These are phyloP conservation scores for Hanleya hanleyi DNA, from an alignment of 2,888 invertebrate species.

Conservation along the genomic window DNA sequence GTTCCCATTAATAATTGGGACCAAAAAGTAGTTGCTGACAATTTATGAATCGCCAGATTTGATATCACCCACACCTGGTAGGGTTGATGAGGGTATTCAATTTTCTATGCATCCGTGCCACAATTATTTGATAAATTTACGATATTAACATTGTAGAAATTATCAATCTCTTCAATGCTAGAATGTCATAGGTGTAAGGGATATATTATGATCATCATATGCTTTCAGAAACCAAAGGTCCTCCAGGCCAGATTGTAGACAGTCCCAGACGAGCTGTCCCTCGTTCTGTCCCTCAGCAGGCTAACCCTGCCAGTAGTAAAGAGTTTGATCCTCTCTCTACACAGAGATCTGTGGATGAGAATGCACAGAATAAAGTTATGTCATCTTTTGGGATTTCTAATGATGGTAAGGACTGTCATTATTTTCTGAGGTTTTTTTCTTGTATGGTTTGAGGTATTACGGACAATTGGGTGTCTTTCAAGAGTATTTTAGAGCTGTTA, in stretches of 20 bases:
- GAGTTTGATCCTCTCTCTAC: slow-evolving; percentile 79
- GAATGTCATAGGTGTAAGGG: too few relatives aligned
- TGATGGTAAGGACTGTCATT: slow-evolving; percentile 45
- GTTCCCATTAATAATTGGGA: too few relatives aligned
- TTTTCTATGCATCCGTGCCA: too few relatives aligned
- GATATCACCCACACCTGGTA: too few relatives aligned
- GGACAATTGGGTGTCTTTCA: neutral
- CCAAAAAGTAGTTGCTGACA: too few relatives aligned
- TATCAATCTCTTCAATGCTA: too few relatives aligned
- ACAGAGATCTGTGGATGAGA: slow-evolving; percentile 58
- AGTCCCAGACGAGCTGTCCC: neutral
- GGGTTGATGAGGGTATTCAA: too few relatives aligned
- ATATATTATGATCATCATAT: too few relatives aligned
- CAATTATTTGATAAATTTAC: too few relatives aligned
- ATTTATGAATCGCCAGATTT: too few relatives aligned
- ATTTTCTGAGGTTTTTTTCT: neutral
- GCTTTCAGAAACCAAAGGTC: neutral
- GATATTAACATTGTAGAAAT: too few relatives aligned
- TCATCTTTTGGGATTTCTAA: slow-evolving; percentile 66
- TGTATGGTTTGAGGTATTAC: neutral
- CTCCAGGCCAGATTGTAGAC: neutral
- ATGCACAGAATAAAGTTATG: slow-evolving; percentile 64
- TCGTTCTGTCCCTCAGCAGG: slow-evolving; percentile 13
- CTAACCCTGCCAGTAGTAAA: slow-evolving; percentile 72
- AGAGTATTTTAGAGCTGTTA: too few relatives aligned